Evolutionary conservation across 2,888 invertebrate genomes (phyloP).

Genomic region (Heliconius hortense): DNA sequence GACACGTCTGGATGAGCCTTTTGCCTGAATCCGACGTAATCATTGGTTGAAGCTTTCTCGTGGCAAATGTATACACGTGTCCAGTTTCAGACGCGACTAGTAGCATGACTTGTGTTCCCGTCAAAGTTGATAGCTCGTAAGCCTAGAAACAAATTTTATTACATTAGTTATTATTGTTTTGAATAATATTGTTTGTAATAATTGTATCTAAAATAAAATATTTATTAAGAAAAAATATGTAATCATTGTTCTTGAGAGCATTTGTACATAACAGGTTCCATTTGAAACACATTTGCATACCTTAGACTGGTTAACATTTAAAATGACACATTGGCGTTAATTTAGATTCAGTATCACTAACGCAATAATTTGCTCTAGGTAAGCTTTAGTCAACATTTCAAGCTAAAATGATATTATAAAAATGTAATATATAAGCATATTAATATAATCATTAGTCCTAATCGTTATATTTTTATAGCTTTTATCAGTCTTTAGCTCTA

Average conservation of each 20-base stretch:
- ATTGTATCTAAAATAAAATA: neutral
- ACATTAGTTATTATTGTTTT: conserved; percentile 14
- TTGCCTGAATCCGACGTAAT: conserved; percentile 99
- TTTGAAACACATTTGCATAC: conserved; percentile 39
- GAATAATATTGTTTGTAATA: neutral
- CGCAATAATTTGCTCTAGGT: conserved; percentile 35
- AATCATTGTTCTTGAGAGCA: conserved; percentile 48
- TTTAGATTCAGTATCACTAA: conserved; percentile 41
- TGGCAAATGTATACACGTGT: conserved; percentile 99
- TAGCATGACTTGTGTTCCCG: conserved; percentile 99
- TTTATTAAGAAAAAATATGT: neutral
- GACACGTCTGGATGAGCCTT: conserved; percentile 98
- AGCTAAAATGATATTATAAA: neutral
- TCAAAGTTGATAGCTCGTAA: conserved; percentile 98
- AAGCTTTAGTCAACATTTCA: conserved; percentile 20
- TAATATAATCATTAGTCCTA: neutral
- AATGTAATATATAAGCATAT: neutral
- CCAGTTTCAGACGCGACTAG: conserved; percentile 99
- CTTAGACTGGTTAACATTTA: conserved; percentile 44
- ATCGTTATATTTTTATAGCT: neutral
- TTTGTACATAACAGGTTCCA: conserved; percentile 46
- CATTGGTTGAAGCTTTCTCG: conserved; percentile 99
- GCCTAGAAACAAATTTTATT: conserved; percentile 85
- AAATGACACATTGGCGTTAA: conserved; percentile 39
- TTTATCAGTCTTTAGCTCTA: neutral